Evolutionary conservation across 2,888 invertebrate genomes (phyloP), one percentile per base, ranked within the genome.

Genomic region (Nomada goodeniana): DNA sequence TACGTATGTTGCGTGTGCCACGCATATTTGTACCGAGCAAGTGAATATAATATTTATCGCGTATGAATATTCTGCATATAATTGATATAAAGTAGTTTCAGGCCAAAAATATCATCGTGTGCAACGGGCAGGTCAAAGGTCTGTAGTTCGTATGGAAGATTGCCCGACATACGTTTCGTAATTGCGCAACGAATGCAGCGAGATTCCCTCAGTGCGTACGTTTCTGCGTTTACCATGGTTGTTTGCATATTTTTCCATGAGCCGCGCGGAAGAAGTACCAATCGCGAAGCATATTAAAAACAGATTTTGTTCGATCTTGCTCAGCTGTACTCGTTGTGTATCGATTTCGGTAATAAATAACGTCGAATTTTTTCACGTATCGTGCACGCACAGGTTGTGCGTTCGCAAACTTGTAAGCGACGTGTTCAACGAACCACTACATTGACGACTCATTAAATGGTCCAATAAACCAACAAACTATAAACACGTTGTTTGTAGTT

Each of bases 131-230:
- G 57, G 53, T 61, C 61, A 61, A n/a, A 74, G 80, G 80, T 82
- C 50, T 74, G 65, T 65, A 78, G 87, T 83, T 80, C 77, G 72
- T 1, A 7, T 36, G 5, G 7, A 65, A 73, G 82, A 83, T 87
- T 81, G 87, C 69, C 52, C 55, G 50, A 15, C 47, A 44, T n/a
- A 76, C 63, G 26, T 68, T 57, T 67, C 64, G n/a, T 9, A 52
- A 71, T 65, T 82, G 53, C 65, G 36, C 69, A 72, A 85, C 42
- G 26, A 36, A 55, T 44, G 36, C 55, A 52, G 47, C 61, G 23
- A 67, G 69, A 55, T 15, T 53, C 50, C n/a, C 29, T 20, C 20
- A n/a, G 5, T 57, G 29, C 23, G n/a, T 52, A 42, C 23, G 29
- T 63, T 59, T 72, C 42, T 57, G 18, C 15, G 47, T 15, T 52